These are phyloP conservation scores for Planiliza haematocheilus DNA, from an alignment of 2,113 vertebrate species.

Conservation along the genomic window DNA sequence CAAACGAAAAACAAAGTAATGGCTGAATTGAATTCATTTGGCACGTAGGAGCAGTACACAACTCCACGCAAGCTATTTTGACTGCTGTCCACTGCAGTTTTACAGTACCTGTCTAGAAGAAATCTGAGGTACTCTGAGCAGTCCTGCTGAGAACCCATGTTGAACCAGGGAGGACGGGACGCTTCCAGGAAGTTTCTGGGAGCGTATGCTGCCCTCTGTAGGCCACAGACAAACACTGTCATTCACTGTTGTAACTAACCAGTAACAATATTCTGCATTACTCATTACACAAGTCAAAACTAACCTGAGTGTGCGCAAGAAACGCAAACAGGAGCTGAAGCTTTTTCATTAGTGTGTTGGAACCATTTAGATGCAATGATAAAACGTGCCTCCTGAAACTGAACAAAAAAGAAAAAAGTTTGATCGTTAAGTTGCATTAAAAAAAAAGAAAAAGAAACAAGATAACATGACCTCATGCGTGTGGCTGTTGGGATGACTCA, in stretches of 20 bases:
- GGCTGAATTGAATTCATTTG: no score
- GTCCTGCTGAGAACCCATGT: slow-evolving; percentile 94
- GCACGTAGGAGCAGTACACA: no score
- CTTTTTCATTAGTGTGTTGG: slow-evolving; percentile 94
- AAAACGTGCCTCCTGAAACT: slow-evolving; percentile 97
- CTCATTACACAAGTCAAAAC: slow-evolving; percentile 24
- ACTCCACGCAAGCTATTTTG: no score
- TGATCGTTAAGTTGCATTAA: slow-evolving; percentile 3
- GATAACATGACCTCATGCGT: neutral
- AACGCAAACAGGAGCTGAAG: slow-evolving; percentile 97
- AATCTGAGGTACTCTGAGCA: slow-evolving; percentile 98
- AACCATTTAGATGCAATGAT: slow-evolving; percentile 91
- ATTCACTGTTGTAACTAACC: neutral
- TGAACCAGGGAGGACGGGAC: slow-evolving; percentile 97
- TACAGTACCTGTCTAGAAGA: slow-evolving; percentile 92
- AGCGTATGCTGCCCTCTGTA: slow-evolving; percentile 94
- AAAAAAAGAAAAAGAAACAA: neutral
- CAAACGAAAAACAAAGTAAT: no score
- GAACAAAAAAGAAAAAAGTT: slow-evolving; percentile 9
- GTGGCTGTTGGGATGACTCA: slow-evolving; percentile 79
- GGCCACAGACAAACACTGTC: slow-evolving; percentile 1
- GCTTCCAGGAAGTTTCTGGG: slow-evolving; percentile 94
- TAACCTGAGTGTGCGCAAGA: slow-evolving; percentile 96
- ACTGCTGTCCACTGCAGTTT: neutral
- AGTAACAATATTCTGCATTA: neutral